Conservation (phyloP, 2,888 invertebrate species). For the Diogma glabrata region DNA sequence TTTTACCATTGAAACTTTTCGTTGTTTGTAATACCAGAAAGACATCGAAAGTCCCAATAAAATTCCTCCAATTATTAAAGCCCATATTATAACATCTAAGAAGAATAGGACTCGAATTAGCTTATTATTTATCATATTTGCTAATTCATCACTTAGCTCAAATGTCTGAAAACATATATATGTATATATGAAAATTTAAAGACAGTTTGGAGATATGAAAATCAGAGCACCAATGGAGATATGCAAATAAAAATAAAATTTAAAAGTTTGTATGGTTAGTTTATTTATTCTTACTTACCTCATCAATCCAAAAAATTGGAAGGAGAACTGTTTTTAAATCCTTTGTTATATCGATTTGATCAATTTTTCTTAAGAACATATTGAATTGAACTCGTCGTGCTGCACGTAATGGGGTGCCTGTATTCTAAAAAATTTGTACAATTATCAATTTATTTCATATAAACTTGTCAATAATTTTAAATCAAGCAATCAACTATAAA, state of each 20-base stretch:
- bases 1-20: background rate
- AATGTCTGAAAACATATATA: slow-evolving; percentile 27
- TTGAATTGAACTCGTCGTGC: slow-evolving; percentile 59
- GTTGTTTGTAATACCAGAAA: background rate
- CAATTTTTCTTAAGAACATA: slow-evolving; percentile 46
- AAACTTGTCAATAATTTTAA: no score
- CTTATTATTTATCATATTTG: slow-evolving; percentile 38
- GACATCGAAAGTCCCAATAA: background rate
- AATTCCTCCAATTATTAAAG: background rate
- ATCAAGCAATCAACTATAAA: background rate
- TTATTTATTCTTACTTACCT: slow-evolving; percentile 33
- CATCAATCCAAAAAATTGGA: slow-evolving; percentile 57
- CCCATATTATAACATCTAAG: background rate
- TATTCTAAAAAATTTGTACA: slow-evolving; percentile 27
- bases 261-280: no score
- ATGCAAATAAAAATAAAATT: no score
- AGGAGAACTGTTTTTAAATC: slow-evolving; percentile 43
- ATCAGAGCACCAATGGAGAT: no score
- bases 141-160: slow-evolving; percentile 40
- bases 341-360: slow-evolving; percentile 40
- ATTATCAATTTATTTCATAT: background rate
- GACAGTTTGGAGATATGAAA: background rate
- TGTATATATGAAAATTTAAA: background rate
- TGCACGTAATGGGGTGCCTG: slow-evolving; percentile 49
- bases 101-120: slow-evolving; percentile 23